phyloP scores from a whole-genome alignment of 2,797 vertebrate genomes.

The Lateolabrax maculatus region DNA sequence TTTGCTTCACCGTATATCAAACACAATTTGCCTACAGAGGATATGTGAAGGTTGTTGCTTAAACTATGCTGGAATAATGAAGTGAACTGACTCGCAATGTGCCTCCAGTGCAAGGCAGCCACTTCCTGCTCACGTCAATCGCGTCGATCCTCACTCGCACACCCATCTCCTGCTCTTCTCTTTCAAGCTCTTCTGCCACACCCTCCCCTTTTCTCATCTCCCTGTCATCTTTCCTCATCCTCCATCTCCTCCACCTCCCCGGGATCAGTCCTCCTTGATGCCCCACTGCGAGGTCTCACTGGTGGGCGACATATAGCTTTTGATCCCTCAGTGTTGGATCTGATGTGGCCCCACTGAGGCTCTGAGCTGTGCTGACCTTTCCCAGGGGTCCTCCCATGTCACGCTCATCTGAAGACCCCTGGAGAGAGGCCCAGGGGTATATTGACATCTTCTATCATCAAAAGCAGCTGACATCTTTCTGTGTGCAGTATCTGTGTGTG shows the following conservation, averaged over 20 bases:
- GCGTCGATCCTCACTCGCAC: neutral
- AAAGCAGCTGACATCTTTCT: slow-evolving; percentile 29
- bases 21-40: slow-evolving; percentile 14
- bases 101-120: neutral
- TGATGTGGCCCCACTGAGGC: slow-evolving; percentile 19
- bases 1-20: slow-evolving; percentile 3
- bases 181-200: neutral
- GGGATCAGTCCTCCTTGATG: slow-evolving; percentile 15
- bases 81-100: slow-evolving; percentile 14
- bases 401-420: slow-evolving; percentile 50
- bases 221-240: neutral
- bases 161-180: neutral
- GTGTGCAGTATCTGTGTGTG: neutral
- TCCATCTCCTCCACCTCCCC: slow-evolving; percentile 12
- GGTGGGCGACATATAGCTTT: slow-evolving; percentile 33
- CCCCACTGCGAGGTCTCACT: slow-evolving; percentile 21
- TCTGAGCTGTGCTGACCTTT: slow-evolving; percentile 57
- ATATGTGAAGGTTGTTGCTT: neutral
- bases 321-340: slow-evolving; percentile 54
- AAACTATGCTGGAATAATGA: slow-evolving; percentile 3
- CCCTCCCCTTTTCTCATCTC: neutral
- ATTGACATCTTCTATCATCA: slow-evolving; percentile 39
- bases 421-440: slow-evolving; percentile 26
- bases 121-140: neutral
- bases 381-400: slow-evolving; percentile 32